These are phyloP conservation scores for Armadillidium nasatum DNA, from an alignment of 1,140 invertebrate genomes.

Conservation along the genomic window DNA sequence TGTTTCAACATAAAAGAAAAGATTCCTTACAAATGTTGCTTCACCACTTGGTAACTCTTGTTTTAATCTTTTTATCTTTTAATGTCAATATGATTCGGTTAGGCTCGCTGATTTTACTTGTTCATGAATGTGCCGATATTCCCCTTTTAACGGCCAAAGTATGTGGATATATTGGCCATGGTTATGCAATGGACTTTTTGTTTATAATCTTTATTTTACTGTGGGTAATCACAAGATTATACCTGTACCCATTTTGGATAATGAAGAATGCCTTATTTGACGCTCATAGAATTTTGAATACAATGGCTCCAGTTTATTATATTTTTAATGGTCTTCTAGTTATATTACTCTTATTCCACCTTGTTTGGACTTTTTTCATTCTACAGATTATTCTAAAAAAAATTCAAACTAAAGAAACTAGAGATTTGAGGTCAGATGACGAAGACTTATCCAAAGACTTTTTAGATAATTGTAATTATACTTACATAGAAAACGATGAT, in stretches of 20 bases:
- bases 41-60: constrained; percentile 50
- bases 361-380: constrained; percentile 93
- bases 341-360: constrained; percentile 75
- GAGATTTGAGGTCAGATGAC: not conserved
- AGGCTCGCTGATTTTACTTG: constrained; percentile 82
- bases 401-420: not conserved
- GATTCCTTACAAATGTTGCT: constrained; percentile 59
- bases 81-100: constrained; percentile 86
- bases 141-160: constrained; percentile 67
- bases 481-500: too few species aligned
- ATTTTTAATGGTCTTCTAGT: constrained; percentile 86
- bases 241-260: constrained; percentile 81
- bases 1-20: constrained; percentile 21
- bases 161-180: constrained; percentile 81
- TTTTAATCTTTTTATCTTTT: constrained; percentile 72
- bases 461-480: too few species aligned
- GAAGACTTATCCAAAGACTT: not conserved
- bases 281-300: constrained; percentile 67
- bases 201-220: constrained; percentile 85
- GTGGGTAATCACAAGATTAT: too few species aligned
- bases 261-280: constrained; percentile 73
- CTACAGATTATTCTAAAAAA: constrained; percentile 60
- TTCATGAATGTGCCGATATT: constrained; percentile 93
- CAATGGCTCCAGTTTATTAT: constrained; percentile 91
- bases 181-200: constrained; percentile 71